Percentiles rank a stretch among this genome's conserved stretches.
These are phyloP conservation scores for Acanthosepion esculentum DNA, from an alignment of 2,888 invertebrate species.

Conservation along the genomic window DNA sequence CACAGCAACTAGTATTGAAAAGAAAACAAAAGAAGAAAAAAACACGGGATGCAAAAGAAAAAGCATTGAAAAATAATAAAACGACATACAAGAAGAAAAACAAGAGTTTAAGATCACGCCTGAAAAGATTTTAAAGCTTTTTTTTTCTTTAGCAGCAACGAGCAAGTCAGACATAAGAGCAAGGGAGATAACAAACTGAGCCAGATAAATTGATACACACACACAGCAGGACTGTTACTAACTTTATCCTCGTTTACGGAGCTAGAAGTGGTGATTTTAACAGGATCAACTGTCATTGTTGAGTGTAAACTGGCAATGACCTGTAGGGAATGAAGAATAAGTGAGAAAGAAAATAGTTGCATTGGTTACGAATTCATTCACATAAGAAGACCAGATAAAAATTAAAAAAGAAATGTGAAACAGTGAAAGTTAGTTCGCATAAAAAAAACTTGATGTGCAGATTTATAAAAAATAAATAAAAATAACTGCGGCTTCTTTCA, in stretches of 20 bases:
- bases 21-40: background rate
- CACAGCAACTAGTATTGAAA: background rate
- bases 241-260: conserved; percentile 43
- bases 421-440: too few relatives aligned
- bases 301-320: conserved; percentile 40
- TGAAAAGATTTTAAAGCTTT: background rate
- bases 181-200: conserved; percentile 36
- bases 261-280: conserved; percentile 44
- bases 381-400: background rate
- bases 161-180: background rate
- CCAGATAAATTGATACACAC: conserved; percentile 44
- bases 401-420: background rate
- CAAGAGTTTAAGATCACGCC: background rate
- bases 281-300: conserved; percentile 41
- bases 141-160: background rate
- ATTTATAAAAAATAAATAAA: too few relatives aligned
- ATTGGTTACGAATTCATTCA: background rate
- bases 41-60: background rate
- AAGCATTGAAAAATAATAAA: too few relatives aligned
- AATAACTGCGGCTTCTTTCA: too few relatives aligned
- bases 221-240: conserved; percentile 43
- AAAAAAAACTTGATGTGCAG: too few relatives aligned
- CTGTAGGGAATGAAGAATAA: conserved; percentile 39
- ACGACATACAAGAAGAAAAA: background rate
- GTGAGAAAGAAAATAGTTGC: background rate